Conservation (phyloP, 2,888 invertebrate species). For the Pilophorus perplexus region DNA sequence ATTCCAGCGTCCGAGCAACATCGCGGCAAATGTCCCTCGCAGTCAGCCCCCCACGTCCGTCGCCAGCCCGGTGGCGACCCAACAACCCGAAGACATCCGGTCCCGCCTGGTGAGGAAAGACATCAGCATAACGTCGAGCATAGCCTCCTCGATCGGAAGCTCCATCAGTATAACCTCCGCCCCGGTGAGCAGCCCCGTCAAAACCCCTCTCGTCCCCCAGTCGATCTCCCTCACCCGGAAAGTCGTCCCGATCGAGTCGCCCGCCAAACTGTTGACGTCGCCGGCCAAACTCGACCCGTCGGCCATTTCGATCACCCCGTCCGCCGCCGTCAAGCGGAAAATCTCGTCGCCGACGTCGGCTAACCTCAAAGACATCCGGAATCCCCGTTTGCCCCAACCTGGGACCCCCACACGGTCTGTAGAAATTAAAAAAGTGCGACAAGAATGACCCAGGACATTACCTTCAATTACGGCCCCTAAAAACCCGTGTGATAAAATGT, state of each 20-base stretch:
- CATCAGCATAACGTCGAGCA: not conserved
- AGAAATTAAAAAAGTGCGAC: slow-evolving; percentile 12
- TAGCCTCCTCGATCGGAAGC: not conserved
- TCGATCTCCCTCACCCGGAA: slow-evolving; percentile 19
- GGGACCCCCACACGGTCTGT: slow-evolving; percentile 3
- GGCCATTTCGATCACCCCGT: slow-evolving; percentile 4
- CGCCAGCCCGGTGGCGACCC: not conserved
- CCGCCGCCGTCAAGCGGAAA: slow-evolving; percentile 15
- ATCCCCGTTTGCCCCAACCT: slow-evolving; percentile 16
- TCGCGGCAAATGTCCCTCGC: too few relatives aligned
- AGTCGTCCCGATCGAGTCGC: not conserved
- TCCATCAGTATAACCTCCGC: not conserved
- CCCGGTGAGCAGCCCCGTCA: not conserved
- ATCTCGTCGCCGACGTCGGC: not conserved
- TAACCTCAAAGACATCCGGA: slow-evolving; percentile 30
- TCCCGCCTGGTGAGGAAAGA: not conserved
- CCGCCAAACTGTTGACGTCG: not conserved
- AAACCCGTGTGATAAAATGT: not conserved
- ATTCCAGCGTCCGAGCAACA: not conserved
- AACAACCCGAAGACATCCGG: not conserved
- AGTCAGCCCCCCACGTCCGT: not conserved
- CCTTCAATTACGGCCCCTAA: not conserved
- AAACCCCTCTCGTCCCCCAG: slow-evolving; percentile 4
- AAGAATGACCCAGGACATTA: not conserved
- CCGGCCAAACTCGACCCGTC: not conserved